Evolutionary conservation across 2,113 vertebrate genomes (phyloP).

Genomic region (Apteryx mantelli): DNA sequence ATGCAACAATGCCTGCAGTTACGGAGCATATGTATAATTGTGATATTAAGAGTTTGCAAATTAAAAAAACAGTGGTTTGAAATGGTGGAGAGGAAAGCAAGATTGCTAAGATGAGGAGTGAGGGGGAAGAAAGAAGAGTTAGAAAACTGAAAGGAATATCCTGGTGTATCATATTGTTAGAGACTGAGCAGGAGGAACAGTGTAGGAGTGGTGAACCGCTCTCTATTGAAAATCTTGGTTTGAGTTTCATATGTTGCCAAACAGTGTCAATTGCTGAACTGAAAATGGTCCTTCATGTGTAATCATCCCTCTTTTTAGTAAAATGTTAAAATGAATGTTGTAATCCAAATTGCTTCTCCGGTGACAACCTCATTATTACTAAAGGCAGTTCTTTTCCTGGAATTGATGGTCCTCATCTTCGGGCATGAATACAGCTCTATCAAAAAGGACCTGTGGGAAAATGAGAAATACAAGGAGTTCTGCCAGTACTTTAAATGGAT

Average conservation of each 20-base stretch:
- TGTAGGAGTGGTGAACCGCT: not conserved
- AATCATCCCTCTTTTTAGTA: not conserved
- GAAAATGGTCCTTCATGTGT: conserved; percentile 2
- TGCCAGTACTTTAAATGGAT: not conserved
- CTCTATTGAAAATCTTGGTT: not conserved
- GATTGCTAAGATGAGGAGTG: not conserved
- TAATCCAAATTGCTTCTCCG: not conserved
- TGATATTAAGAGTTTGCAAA: not conserved
- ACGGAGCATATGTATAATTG: not conserved
- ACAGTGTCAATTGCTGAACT: not conserved
- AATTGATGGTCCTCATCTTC: not conserved
- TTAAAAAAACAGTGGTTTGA: not conserved
- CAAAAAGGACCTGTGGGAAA: not conserved
- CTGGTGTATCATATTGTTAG: not conserved
- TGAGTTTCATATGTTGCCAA: not conserved
- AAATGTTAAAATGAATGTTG: not conserved
- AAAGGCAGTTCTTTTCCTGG: conserved; percentile 16
- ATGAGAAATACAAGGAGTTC: not conserved
- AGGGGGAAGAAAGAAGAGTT: not conserved
- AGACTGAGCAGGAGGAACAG: not conserved
- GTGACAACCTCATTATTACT: conserved; percentile 14
- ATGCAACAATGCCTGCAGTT: not conserved
- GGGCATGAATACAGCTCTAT: not conserved
- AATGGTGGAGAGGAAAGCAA: not conserved
- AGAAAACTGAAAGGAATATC: not conserved